These are phyloP conservation scores for Holothuria scabra DNA, from an alignment of 53 echinoderm and acorn worm species.

Conservation along the genomic window DNA sequence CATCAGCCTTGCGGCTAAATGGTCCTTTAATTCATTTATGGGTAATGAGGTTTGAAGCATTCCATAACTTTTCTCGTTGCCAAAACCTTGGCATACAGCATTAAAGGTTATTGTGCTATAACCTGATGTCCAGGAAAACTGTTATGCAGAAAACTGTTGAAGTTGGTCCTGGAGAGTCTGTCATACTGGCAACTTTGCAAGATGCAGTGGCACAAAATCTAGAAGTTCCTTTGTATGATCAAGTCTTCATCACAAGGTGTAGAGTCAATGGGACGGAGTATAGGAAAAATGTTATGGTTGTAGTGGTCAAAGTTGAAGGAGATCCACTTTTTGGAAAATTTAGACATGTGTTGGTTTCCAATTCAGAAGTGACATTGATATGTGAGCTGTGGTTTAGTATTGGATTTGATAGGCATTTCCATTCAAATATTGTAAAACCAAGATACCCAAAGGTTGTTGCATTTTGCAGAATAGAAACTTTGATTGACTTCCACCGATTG, in stretches of 20 bases:
- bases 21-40: slow-evolving; percentile 30
- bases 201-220: not conserved
- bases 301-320: slow-evolving; percentile 46
- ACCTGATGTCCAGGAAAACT: slow-evolving; percentile 21
- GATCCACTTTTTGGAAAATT: slow-evolving; percentile 49
- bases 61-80: slow-evolving; percentile 39
- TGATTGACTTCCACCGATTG: not conserved
- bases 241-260: slow-evolving; percentile 19
- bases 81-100: slow-evolving; percentile 38
- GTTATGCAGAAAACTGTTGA: not conserved
- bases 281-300: slow-evolving; percentile 50
- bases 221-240: slow-evolving; percentile 5
- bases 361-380: slow-evolving; percentile 27
- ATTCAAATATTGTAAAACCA: slow-evolving; percentile 44
- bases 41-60: slow-evolving; percentile 33
- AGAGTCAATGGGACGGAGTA: slow-evolving; percentile 45
- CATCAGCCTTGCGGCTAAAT: slow-evolving; percentile 18
- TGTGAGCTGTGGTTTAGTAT: slow-evolving; percentile 48
- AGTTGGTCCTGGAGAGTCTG: slow-evolving; percentile 8
- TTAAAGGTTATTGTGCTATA: slow-evolving; percentile 26
- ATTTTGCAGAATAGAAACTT: not conserved
- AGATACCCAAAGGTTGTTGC: slow-evolving; percentile 25
- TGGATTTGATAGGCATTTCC: slow-evolving; percentile 45
- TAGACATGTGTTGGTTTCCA: slow-evolving; percentile 20
- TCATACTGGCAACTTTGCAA: not conserved